Conservation (phyloP, 2,797 vertebrate genomes). For the Poecilia wingei region DNA sequence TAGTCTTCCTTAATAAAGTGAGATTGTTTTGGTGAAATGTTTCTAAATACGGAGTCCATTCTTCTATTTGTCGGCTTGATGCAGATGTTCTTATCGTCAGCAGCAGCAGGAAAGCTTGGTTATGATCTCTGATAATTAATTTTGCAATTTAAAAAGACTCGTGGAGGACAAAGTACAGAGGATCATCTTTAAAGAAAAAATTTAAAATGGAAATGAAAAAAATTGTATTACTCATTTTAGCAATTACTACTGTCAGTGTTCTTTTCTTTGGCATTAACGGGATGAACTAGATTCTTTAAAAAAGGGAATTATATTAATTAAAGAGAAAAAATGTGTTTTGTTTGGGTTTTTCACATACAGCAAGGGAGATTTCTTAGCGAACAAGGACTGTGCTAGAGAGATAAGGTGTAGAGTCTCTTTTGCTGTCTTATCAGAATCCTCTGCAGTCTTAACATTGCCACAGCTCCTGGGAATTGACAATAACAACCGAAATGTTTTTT, state of each 20-base stretch:
- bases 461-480: conserved; percentile 75
- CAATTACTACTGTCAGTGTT: conserved; percentile 54
- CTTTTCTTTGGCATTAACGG: conserved; percentile 49
- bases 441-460: conserved; percentile 72
- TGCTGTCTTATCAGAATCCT: conserved; percentile 80
- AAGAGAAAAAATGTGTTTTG: conserved; percentile 60
- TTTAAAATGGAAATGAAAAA: conserved; percentile 43
- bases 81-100: conserved; percentile 58
- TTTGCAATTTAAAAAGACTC: conserved; percentile 50
- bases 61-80: conserved; percentile 39
- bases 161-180: conserved; percentile 9
- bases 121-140: conserved; percentile 72
- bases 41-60: conserved; percentile 40
- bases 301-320: conserved; percentile 66
- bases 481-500: conserved; percentile 61
- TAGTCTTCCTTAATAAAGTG: conserved; percentile 67
- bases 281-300: conserved; percentile 54
- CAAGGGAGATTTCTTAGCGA: conserved; percentile 67
- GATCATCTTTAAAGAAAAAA: conserved; percentile 60
- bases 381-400: conserved; percentile 78
- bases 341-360: conserved; percentile 57
- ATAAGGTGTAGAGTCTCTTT: conserved; percentile 79
- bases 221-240: conserved; percentile 44
- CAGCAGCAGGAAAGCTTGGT: conserved; percentile 62
- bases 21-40: conserved; percentile 52